phyloP scores from a whole-genome alignment of 1,140 invertebrate genomes.

The Piezodorus guildinii region DNA sequence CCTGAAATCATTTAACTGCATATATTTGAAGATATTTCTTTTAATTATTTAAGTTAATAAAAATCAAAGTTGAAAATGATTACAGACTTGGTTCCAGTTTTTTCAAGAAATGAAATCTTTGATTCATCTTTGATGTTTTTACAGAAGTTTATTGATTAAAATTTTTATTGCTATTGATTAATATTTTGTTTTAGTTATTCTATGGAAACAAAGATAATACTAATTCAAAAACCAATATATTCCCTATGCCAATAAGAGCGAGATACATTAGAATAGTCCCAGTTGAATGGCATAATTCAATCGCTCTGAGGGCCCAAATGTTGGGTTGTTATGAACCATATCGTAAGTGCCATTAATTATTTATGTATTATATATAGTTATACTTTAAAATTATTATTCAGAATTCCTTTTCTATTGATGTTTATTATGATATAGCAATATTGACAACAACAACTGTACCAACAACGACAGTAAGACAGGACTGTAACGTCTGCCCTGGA shows the following conservation, averaged over 20 bases:
- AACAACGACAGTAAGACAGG: slow-evolving; percentile 28
- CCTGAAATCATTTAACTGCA: no score
- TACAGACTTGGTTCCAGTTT: no score
- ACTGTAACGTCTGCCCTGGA: slow-evolving; percentile 40
- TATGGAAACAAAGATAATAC: slow-evolving; percentile 27
- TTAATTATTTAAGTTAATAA: no score
- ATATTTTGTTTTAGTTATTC: slow-evolving; percentile 26
- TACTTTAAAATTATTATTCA: background rate
- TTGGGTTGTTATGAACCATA: slow-evolving; percentile 66
- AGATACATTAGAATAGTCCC: slow-evolving; percentile 56
- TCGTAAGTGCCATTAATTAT: slow-evolving; percentile 37
- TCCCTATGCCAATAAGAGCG: slow-evolving; percentile 56
- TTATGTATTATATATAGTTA: slow-evolving; percentile 3
- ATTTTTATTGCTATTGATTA: no score
- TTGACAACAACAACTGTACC: slow-evolving; percentile 10
- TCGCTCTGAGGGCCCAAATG: slow-evolving; percentile 59
- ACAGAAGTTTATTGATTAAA: no score
- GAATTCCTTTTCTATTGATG: no score
- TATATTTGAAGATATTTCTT: no score
- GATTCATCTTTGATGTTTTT: no score
- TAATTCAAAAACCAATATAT: slow-evolving; percentile 23
- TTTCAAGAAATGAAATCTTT: no score
- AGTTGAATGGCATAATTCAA: slow-evolving; percentile 59
- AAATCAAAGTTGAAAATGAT: no score
- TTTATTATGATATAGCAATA: background rate